Percentiles rank a stretch among this genome's conserved stretches.
These are phyloP conservation scores for Acipenser transmontanus DNA, from an alignment of 2,797 vertebrate species.

Conservation along the genomic window DNA sequence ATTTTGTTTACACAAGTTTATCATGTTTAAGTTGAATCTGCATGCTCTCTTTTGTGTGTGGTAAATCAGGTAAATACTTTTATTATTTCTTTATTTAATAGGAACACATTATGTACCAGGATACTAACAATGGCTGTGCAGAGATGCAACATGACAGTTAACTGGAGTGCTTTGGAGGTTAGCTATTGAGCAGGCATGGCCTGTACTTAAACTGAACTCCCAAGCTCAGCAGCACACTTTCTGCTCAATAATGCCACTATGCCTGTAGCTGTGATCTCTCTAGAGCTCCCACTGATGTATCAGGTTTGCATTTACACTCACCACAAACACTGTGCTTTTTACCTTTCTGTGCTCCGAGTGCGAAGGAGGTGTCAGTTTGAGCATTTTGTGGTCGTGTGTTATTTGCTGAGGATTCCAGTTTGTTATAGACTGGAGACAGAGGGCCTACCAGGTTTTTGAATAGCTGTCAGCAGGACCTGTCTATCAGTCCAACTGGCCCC, in stretches of 20 bases:
- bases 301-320: constrained; percentile 1
- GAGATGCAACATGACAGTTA: not conserved
- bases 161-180: not conserved
- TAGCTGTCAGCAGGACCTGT: too few species aligned
- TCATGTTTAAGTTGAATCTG: too few species aligned
- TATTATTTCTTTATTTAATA: too few species aligned
- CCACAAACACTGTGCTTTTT: constrained; percentile 1
- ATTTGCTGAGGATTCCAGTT: not conserved
- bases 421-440: not conserved
- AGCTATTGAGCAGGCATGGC: not conserved
- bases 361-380: not conserved
- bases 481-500: too few species aligned
- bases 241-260: not conserved
- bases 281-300: not conserved
- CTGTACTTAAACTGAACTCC: not conserved
- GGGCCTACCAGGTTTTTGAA: too few species aligned
- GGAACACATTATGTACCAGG: too few species aligned
- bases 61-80: too few species aligned
- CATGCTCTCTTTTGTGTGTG: too few species aligned
- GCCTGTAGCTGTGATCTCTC: not conserved
- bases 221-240: not conserved
- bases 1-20: too few species aligned
- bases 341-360: not conserved
- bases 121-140: too few species aligned
- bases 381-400: not conserved